Conservation (phyloP, 2,888 invertebrate species). For the Steinernema hermaphroditum region DNA sequence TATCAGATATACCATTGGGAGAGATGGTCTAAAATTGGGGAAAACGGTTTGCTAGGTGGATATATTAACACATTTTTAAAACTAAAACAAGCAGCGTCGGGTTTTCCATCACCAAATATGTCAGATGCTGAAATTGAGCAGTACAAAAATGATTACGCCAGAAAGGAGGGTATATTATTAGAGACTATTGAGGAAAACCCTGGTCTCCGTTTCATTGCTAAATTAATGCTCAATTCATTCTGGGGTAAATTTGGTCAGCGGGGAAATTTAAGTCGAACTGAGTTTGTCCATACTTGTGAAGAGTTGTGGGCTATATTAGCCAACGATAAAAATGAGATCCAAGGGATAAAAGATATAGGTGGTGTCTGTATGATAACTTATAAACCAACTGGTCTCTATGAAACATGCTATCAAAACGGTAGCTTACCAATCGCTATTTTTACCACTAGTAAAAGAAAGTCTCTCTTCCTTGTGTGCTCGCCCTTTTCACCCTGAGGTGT, state of each 20-base stretch:
- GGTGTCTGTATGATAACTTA: no score
- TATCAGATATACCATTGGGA: neutral
- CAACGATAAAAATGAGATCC: neutral
- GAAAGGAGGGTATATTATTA: no score
- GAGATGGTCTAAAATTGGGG: neutral
- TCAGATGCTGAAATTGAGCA: neutral
- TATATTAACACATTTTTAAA: neutral
- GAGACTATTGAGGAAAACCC: neutral
- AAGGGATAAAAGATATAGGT: no score
- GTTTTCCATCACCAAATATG: neutral
- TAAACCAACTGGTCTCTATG: neutral
- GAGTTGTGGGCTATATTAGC: neutral
- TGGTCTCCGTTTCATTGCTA: neutral
- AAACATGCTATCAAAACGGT: neutral
- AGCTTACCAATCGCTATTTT: neutral
- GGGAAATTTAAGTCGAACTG: neutral
- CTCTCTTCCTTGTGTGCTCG: no score
- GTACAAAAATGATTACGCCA: neutral
- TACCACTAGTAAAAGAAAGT: neutral
- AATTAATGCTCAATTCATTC: neutral
- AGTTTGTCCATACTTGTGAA: neutral
- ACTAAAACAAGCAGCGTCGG: neutral
- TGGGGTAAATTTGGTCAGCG: neutral
- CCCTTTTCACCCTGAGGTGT: no score
- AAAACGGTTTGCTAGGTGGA: neutral